phyloP scores from a whole-genome alignment of 2,797 vertebrate genomes.

The Falco berigora region DNA sequence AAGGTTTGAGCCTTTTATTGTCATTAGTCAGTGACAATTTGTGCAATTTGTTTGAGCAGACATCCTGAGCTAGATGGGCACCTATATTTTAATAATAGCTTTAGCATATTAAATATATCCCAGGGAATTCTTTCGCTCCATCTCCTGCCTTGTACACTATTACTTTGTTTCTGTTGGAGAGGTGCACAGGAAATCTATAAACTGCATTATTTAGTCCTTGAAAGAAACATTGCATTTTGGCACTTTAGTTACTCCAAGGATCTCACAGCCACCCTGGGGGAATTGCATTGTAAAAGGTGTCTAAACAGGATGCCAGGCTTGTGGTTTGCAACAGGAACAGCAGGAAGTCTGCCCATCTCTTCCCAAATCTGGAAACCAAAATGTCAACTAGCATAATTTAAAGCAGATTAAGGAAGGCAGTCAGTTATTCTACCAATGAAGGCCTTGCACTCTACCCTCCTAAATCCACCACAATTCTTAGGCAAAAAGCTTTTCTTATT shows the following conservation, averaged over 20 bases:
- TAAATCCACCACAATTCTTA: neutral
- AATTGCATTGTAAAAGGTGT: neutral
- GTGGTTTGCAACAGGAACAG: neutral
- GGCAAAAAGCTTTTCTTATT: neutral
- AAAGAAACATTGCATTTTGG: neutral
- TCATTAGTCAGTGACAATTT: neutral
- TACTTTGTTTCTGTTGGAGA: neutral
- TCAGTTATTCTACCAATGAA: neutral
- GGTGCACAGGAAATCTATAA: neutral
- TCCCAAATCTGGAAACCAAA: neutral
- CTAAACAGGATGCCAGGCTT: neutral
- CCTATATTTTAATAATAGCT: neutral
- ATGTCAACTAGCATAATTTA: neutral
- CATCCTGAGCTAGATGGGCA: neutral
- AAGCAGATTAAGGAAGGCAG: neutral
- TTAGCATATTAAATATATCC: neutral
- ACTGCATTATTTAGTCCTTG: neutral
- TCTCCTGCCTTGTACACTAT: neutral
- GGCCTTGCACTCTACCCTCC: neutral
- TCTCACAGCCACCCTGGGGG: neutral
- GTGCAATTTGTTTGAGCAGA: neutral
- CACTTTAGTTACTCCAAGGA: neutral
- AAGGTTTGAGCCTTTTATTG: neutral
- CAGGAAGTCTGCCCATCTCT: neutral
- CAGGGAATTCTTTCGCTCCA: neutral